A percentile compares a stretch with the other conserved stretches of the same genome.
Conservation (phyloP, 2,113 vertebrate genomes). For the Rhineura floridana region DNA sequence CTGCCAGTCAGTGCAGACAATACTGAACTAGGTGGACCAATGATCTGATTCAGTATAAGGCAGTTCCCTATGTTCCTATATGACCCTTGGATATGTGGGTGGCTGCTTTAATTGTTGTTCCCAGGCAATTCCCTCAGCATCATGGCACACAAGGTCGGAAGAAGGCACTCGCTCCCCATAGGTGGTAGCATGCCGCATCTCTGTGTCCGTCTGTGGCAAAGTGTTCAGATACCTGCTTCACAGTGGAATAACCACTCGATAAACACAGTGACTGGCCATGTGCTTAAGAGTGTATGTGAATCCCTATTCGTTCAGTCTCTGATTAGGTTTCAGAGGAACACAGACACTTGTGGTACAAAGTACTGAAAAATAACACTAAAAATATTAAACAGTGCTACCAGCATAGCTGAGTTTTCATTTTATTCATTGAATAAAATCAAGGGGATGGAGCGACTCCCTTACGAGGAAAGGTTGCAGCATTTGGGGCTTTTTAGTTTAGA, state of each 20-base stretch:
- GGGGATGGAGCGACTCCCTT: too few species aligned
- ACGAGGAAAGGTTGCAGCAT: too few species aligned
- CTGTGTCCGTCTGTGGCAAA: too few species aligned
- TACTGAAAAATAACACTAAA: background rate
- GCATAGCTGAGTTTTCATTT: background rate
- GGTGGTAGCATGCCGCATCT: background rate
- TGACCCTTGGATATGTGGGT: background rate
- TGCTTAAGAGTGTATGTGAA: too few species aligned
- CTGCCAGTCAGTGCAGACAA: too few species aligned
- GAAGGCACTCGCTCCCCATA: background rate
- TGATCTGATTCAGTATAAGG: too few species aligned
- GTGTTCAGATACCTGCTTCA: background rate
- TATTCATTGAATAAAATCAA: too few species aligned
- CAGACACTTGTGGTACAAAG: background rate
- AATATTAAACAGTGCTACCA: background rate
- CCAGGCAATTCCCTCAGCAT: background rate
- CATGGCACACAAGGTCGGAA: too few species aligned
- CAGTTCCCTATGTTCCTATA: too few species aligned
- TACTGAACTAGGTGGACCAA: too few species aligned
- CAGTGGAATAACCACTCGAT: background rate
- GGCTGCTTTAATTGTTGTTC: background rate
- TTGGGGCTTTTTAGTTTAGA: too few species aligned
- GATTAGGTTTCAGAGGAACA: background rate
- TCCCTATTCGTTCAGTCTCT: background rate
- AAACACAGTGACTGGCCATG: background rate